Evolutionary conservation across 2,888 invertebrate genomes (phyloP), one percentile per base, ranked within the genome.

Genomic region (Amorpha juglandis): DNA sequence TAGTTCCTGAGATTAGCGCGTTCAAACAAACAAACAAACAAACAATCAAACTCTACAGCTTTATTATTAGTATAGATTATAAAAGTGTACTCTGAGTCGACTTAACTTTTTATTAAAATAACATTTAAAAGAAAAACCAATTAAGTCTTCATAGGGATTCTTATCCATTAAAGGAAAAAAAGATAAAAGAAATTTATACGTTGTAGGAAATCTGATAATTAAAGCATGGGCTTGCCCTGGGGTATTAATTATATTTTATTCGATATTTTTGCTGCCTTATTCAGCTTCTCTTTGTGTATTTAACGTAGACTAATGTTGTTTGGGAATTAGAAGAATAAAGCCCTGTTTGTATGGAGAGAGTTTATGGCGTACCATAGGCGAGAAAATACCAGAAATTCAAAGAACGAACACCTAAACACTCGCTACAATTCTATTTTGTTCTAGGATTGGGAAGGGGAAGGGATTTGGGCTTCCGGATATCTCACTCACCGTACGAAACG

Each of bases 131-230:
- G 62, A 69, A 64, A 72, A 73, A 66, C 70, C 70, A 74, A 79
- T 78, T 78, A 75, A 64, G 65, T 66, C 45, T 67, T 75, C 71
- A 76, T 77, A 77, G 74, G 69, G 69, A 67, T 73, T 68, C 63
- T 66, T 62, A 62, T 65, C 62, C 51, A 74, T 74, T 71, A 64
- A 62, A 68, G 65, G 69, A 70, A 72, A 70, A 76, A 73, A 73
- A 74, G 69, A 76, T 69, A 66, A 75, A 69, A 74, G 73, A 65
- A 71, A 68, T 69, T 63, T 58, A 51, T 62, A 65, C 62, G 35
- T 42, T 52, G 52, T 52, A 66, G 19, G 63, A 66, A 52, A 52
- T 66, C 66, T 72, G 68, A 74, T 77, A 78, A 83, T 80, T 79
- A 78, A 72, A 12, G 47, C 50, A 55, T 55, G 52, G 51, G 50